phyloP scores from a whole-genome alignment of 2,888 invertebrate genomes.

The Euzophera pinguis region DNA sequence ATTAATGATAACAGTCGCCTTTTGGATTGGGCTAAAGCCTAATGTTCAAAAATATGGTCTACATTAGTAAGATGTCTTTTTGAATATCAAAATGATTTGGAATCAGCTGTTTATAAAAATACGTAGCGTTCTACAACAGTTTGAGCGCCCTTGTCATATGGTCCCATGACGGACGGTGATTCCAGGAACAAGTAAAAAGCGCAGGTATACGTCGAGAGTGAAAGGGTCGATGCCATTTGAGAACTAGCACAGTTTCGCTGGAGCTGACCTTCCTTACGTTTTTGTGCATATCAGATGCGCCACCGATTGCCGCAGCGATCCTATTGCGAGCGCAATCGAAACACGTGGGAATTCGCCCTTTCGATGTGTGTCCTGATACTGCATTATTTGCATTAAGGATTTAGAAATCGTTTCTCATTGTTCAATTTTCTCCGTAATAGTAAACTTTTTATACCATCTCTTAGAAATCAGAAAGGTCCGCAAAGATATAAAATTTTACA shows the following conservation, averaged over 20 bases:
- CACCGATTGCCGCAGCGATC: slow-evolving; percentile 34
- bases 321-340: slow-evolving; percentile 57
- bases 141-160: slow-evolving; percentile 44
- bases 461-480: not conserved
- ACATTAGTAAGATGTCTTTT: no score
- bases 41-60: no score
- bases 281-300: slow-evolving; percentile 66
- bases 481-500: not conserved
- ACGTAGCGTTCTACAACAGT: slow-evolving; percentile 25
- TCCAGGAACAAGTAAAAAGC: slow-evolving; percentile 73
- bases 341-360: slow-evolving; percentile 70
- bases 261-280: slow-evolving; percentile 63
- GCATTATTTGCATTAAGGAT: slow-evolving; percentile 62
- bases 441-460: not conserved
- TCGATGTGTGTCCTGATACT: slow-evolving; percentile 47
- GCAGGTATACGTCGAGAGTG: slow-evolving; percentile 77
- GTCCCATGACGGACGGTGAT: slow-evolving; percentile 48
- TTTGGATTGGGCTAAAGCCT: no score
- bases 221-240: slow-evolving; percentile 79
- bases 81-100: no score
- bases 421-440: slow-evolving; percentile 7
- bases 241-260: slow-evolving; percentile 68
- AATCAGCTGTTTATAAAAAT: no score
- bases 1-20: no score
- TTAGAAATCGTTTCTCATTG: slow-evolving; percentile 25